Base-by-base conservation (phyloP, 2,888 invertebrate genomes). In the Cheilosia vulpina region DNA sequence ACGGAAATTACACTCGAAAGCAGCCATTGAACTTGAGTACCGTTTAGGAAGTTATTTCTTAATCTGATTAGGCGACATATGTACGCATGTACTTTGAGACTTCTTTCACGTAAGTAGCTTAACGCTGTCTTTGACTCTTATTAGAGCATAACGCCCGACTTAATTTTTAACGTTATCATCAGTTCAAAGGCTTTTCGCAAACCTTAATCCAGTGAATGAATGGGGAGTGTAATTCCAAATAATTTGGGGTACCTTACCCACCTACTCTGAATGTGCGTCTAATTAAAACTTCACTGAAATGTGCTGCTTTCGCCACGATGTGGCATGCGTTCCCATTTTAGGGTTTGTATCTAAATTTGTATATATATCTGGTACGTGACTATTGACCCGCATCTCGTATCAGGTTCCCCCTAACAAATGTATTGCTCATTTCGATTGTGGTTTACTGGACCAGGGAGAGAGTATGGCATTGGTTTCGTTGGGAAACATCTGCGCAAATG, bases 11-110 rank as follows among this genome's bases (percentile, higher is more conserved):
- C 53, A 52, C 65, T 69, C 15, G 60, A 71, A 75, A 69, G 69
- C 84, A 75, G 34, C 31, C 80, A 80, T 76, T 80, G 75, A 76
- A 71, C 80, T 71, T 75, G 55, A 84, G 50, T 71, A 66, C 80
- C 71, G 68, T 75, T 65, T 79, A 55, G 43, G 27, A 66, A 19
- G 4, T 21, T 31, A 31, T 9, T 31, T 47, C 53, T 60, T 71
- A 78, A 69, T 69, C 78, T 57, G 41, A 55, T 78, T 63, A 69
- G 43, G 47, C 17, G 24, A 45, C 31, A 43, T 50, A 27, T 27
- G 45, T 55, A 55, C 55, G 41, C 68, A 53, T 43, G 27, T 50
- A n/a, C 47, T 27, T 43, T 17, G 43, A 41, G 15, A 53, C 17
- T n/a, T 31, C 4, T 4, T 31, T 4, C 38, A 38, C 17, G 2